Evolutionary conservation across 2,797 vertebrate genomes (phyloP).

Genomic region (Myiothlypis chrysogaster): DNA sequence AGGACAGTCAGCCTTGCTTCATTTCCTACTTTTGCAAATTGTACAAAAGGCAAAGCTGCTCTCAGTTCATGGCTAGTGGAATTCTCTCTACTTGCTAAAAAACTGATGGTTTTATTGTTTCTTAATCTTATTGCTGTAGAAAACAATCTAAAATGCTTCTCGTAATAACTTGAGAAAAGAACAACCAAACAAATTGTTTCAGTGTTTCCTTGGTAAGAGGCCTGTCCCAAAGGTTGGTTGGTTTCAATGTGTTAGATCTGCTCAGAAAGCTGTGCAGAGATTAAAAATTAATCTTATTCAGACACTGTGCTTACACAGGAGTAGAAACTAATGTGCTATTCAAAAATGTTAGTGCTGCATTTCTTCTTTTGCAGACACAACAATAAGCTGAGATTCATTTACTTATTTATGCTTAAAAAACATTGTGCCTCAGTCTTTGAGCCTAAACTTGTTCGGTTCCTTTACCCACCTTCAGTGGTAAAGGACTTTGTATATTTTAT

Average conservation of each 20-base stretch:
- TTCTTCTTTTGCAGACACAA: neutral
- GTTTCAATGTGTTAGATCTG: conserved; percentile 20
- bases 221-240: neutral
- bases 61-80: neutral
- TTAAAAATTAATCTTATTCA: conserved; percentile 9
- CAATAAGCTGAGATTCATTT: neutral
- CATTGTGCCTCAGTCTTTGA: neutral
- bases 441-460: neutral
- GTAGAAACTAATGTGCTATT: neutral
- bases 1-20: conserved; percentile 48
- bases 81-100: conserved; percentile 41
- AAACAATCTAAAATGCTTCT: conserved; percentile 49
- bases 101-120: conserved; percentile 57
- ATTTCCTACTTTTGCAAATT: conserved; percentile 32
- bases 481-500: neutral
- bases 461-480: neutral
- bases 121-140: conserved; percentile 46
- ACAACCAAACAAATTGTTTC: conserved; percentile 30
- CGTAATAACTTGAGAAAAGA: conserved; percentile 27
- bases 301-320: neutral
- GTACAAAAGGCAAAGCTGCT: conserved; percentile 23
- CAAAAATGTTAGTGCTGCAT: neutral
- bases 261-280: neutral
- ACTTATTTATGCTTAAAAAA: neutral
- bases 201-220: conserved; percentile 37